Percentiles rank a stretch among this genome's conserved stretches.
These are phyloP conservation scores for Dendrolimus houi DNA, from an alignment of 2,888 invertebrate genomes.

Conservation along the genomic window DNA sequence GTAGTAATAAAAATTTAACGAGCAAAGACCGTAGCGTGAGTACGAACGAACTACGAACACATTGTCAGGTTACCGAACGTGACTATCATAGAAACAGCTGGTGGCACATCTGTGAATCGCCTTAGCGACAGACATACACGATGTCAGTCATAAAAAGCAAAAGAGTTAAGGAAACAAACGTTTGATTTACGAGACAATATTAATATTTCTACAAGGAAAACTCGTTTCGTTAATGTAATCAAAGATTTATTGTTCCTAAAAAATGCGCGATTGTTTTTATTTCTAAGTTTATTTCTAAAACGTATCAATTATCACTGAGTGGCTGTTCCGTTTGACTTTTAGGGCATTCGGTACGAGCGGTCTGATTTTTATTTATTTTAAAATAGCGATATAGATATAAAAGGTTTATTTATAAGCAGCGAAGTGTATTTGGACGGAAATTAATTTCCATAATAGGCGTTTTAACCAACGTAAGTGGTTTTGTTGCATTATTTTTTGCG, in stretches of 20 bases:
- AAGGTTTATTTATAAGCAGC: constrained; percentile 17
- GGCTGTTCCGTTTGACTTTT: constrained; percentile 4
- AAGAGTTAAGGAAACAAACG: constrained; percentile 41
- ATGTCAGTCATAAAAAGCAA: constrained; percentile 32
- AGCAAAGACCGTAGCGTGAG: constrained; percentile 55
- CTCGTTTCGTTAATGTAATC: constrained; percentile 9
- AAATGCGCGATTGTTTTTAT: constrained; percentile 8
- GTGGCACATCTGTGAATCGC: constrained; percentile 42
- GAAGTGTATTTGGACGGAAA: constrained; percentile 26
- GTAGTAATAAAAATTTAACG: constrained; percentile 77
- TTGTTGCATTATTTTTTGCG: too few relatives aligned
- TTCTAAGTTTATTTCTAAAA: constrained; percentile 9
- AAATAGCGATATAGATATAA: constrained; percentile 15
- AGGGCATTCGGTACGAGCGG: constrained; percentile 13
- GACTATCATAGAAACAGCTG: constrained; percentile 72
- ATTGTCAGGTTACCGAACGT: constrained; percentile 60
- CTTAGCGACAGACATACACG: constrained; percentile 22
- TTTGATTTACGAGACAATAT: constrained; percentile 37
- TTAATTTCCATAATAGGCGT: constrained; percentile 29
- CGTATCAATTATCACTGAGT: constrained; percentile 7
- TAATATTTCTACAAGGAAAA: constrained; percentile 13
- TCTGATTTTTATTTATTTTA: constrained; percentile 15
- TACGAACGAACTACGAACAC: constrained; percentile 50
- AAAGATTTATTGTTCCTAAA: constrained; percentile 10
- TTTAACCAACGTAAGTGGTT: constrained; percentile 17